Base-by-base conservation (phyloP, 2,113 vertebrate genomes). In the Zingel zingel region DNA sequence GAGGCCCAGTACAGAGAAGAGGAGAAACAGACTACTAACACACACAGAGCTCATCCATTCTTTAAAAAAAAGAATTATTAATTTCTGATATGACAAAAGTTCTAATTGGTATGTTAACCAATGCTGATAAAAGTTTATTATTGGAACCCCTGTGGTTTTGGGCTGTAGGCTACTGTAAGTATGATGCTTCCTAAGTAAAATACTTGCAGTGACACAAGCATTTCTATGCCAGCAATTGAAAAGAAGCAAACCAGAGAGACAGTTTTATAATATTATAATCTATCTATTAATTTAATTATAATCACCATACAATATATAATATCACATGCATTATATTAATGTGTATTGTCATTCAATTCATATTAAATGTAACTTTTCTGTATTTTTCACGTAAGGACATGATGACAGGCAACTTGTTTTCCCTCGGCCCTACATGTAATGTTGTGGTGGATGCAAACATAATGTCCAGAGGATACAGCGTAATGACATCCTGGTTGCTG, bases 401-500 rank as follows among this genome's bases (percentile, higher is more conserved):
- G 1, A 67, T 30, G 30, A 61, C 27, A 57, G 1, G 9, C 30
- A 3, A 27, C 39, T 68, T 65, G 54, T 71, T 50, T 64, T 64
- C 64, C 33, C 47, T 23, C 43, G 5, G 33, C 56, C 19, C 8
- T 54, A 18, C 43, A 58, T 63, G 82, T 77, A 71, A 70, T 78
- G 74, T 45, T 47, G 21, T 14, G 16, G 30, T 62, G 18, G 27
- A 75, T 80, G 61, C 54, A 86, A 88, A 75, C 48, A 43, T 51
- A 79, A 67, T 85, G 82, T 84, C 83, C 63, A 64, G 73, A 82
- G 87, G 77, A 89, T 56, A 59, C 62, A 51, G 50, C 23, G 33
- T 81, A 77, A 90, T 88, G 73, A 39, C 39, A 43, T 79, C 84
- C 51, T 62, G 21, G 56, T 76, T 30, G 36, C 79, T 75, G 13